Percentiles rank a stretch among this genome's conserved stretches.
These are phyloP conservation scores for Orchestes rusci DNA, from an alignment of 2,888 invertebrate genomes.

Conservation along the genomic window DNA sequence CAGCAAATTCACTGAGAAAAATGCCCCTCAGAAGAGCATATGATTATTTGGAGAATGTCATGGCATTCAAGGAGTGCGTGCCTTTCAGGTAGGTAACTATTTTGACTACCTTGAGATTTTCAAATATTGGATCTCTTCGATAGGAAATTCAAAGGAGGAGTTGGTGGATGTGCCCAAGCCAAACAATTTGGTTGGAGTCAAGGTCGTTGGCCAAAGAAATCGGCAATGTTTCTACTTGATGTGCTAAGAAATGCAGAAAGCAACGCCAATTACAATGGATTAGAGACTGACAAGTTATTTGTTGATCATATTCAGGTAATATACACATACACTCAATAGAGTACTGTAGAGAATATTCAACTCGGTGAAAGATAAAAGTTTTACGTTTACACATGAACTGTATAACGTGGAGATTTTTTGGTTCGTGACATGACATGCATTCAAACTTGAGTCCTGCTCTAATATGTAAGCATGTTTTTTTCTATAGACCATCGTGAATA, in stretches of 20 bases:
- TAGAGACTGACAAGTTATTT: conserved; percentile 94
- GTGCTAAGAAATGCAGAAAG: conserved; percentile 96
- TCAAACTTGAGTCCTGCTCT: no score
- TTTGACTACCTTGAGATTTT: no score
- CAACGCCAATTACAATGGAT: conserved; percentile 93
- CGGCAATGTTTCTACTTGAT: conserved; percentile 93
- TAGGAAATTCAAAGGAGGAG: conserved; percentile 90
- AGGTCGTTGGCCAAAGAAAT: conserved; percentile 98
- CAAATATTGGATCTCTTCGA: no score
- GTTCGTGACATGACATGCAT: no score
- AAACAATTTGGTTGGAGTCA: conserved; percentile 93
- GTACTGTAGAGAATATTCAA: no score
- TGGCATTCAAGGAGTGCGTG: conserved; percentile 94
- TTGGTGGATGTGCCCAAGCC: conserved; percentile 94
- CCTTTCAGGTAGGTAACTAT: no score
- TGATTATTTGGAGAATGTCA: conserved; percentile 90
- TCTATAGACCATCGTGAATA: no score
- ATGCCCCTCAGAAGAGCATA: conserved; percentile 92
- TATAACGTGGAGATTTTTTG: no score
- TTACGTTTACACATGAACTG: no score
- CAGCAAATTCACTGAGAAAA: conserved; percentile 91
- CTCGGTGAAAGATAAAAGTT: no score
- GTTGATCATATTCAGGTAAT: conserved; percentile 90
- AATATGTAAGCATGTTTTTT: no score
- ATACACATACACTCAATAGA: no score